Evolutionary conservation across 2,797 vertebrate species (phyloP).

Genomic region (Sparus aurata): DNA sequence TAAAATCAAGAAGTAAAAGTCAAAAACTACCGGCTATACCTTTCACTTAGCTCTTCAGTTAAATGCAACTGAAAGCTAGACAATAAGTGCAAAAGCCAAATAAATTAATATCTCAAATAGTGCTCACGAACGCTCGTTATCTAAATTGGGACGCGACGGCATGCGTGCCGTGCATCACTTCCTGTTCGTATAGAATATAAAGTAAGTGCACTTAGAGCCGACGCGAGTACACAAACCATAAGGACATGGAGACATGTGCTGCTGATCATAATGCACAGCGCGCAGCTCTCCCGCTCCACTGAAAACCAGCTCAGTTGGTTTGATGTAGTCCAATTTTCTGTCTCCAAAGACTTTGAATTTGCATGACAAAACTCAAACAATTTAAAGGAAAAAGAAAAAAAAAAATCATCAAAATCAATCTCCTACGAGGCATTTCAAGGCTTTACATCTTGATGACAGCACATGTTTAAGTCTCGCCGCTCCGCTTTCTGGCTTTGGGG

Average conservation of each 20-base stretch:
- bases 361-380: slow-evolving; percentile 42
- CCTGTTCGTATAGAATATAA: not conserved
- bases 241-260: not conserved
- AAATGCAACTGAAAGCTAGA: not conserved
- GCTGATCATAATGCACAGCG: not conserved
- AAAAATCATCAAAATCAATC: slow-evolving; percentile 26
- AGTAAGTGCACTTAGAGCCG: not conserved
- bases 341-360: slow-evolving; percentile 17
- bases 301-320: slow-evolving; percentile 4
- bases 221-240: no score
- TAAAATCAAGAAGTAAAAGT: not conserved
- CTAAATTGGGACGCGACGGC: not conserved
- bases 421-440: slow-evolving; percentile 32
- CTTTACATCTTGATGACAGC: slow-evolving; percentile 56
- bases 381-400: not conserved
- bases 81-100: not conserved
- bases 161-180: not conserved
- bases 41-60: not conserved
- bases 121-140: not conserved
- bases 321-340: not conserved
- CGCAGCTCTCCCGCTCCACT: not conserved
- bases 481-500: slow-evolving; percentile 47
- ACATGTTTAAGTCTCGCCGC: slow-evolving; percentile 35
- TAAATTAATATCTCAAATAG: not conserved
- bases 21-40: not conserved